Evolutionary conservation across 2,888 invertebrate species (phyloP).

Genomic region (Tuberolachnus salignus): DNA sequence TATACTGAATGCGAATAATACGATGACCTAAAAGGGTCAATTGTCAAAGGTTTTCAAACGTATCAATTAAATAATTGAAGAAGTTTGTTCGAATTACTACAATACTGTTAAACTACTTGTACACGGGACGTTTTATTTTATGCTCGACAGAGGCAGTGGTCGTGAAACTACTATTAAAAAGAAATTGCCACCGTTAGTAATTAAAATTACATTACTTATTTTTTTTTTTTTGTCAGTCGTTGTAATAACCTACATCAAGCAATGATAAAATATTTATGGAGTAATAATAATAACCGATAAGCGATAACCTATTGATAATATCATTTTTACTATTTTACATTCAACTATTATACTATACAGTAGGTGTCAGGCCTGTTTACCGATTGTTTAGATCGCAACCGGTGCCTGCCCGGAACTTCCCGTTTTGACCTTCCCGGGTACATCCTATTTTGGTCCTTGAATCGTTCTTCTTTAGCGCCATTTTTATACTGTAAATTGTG

Average conservation of each 20-base stretch:
- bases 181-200: not conserved
- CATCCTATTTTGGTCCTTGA: too few relatives aligned
- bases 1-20: not conserved
- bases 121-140: not conserved
- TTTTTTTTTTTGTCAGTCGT: not conserved
- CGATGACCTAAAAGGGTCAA: not conserved
- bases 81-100: constrained; percentile 4
- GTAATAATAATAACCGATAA: not conserved
- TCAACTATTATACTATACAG: not conserved
- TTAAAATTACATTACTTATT: not conserved
- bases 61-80: constrained; percentile 2
- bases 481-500: too few relatives aligned
- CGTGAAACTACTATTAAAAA: not conserved
- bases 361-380: too few relatives aligned
- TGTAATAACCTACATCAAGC: not conserved
- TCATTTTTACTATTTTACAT: not conserved
- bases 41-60: constrained; percentile 11
- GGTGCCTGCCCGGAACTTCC: too few relatives aligned
- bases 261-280: constrained; percentile 1
- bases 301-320: not conserved
- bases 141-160: not conserved
- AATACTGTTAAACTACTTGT: not conserved
- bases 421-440: too few relatives aligned
- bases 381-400: too few relatives aligned
- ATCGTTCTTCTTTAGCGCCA: too few relatives aligned